Conservation (phyloP, 2,797 vertebrate genomes). For the Anableps anableps region DNA sequence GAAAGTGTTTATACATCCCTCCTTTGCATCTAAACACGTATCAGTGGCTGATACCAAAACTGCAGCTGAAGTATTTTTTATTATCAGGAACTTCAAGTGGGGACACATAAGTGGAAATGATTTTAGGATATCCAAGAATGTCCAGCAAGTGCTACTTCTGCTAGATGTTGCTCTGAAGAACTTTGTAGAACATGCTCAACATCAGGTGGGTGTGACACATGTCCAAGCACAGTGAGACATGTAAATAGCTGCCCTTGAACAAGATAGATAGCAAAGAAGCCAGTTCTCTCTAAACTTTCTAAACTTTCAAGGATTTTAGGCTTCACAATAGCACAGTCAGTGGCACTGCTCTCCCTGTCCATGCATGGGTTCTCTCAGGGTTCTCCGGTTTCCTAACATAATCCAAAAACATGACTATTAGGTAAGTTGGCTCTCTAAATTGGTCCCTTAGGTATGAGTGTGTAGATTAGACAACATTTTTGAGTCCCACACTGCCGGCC, state of each 20-base stretch:
- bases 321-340: background rate
- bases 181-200: background rate
- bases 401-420: too few species aligned
- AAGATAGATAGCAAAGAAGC: background rate
- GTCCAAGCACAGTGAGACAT: background rate
- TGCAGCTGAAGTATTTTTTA: background rate
- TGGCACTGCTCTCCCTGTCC: background rate
- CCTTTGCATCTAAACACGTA: background rate
- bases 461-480: background rate
- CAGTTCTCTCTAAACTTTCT: background rate
- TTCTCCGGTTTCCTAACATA: too few species aligned
- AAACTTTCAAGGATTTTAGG: too few species aligned
- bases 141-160: background rate
- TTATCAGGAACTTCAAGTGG: background rate
- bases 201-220: background rate
- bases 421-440: background rate
- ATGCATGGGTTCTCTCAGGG: background rate
- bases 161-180: background rate
- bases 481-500: too few species aligned
- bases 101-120: background rate
- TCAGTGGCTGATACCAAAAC: background rate
- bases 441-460: background rate
- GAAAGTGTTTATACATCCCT: background rate
- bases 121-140: background rate
- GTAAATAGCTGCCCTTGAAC: background rate